Conservation (phyloP, 1,140 invertebrate genomes). For the Achatina immaculata region DNA sequence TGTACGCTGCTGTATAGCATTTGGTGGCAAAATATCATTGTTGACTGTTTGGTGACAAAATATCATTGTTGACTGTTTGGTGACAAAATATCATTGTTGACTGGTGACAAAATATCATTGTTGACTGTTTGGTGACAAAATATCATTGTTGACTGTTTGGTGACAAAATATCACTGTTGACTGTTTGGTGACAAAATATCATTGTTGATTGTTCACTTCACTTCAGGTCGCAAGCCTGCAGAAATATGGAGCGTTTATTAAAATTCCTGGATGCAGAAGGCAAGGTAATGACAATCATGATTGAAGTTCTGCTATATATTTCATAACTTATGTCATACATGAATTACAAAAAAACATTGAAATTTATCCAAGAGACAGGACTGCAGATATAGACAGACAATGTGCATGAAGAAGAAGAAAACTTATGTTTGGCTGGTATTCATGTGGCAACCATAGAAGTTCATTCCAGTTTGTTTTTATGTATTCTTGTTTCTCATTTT, state of each 20-base stretch:
- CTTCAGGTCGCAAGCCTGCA: constrained; percentile 64
- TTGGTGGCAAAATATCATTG: no score
- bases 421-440: neutral
- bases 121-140: neutral
- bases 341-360: neutral
- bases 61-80: no score
- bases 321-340: neutral
- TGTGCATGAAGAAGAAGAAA: neutral
- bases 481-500: no score
- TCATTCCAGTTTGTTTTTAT: neutral
- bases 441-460: neutral
- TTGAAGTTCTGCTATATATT: neutral
- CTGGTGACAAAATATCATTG: neutral
- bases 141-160: neutral
- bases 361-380: no score
- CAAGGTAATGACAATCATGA: constrained; percentile 57
- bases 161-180: neutral
- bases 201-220: neutral
- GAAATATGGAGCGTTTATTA: constrained; percentile 66
- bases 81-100: no score
- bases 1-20: no score
- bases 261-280: constrained; percentile 62
- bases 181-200: neutral
- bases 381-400: neutral
- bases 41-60: no score